Evolutionary conservation across 2,888 invertebrate genomes (phyloP).

Genomic region (Periphyllus acericola): DNA sequence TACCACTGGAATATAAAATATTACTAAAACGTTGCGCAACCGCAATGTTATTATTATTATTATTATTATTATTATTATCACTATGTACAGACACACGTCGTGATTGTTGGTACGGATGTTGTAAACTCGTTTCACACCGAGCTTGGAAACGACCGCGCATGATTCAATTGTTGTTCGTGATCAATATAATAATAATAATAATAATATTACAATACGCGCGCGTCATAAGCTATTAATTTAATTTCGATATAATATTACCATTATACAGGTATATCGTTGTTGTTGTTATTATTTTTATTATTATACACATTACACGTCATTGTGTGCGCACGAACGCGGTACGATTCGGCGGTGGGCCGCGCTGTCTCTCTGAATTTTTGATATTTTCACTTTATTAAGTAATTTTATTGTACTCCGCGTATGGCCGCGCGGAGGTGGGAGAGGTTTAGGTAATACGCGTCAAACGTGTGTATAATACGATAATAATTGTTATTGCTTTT

Average conservation of each 20-base stretch:
- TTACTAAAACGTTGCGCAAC: not conserved
- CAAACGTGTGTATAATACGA: no score
- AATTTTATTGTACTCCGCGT: no score
- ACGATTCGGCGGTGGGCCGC: not conserved
- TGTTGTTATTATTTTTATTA: not conserved
- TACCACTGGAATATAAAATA: not conserved
- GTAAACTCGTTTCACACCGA: conserved; percentile 33
- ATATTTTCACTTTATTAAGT: no score
- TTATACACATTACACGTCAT: not conserved
- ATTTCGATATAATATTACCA: not conserved
- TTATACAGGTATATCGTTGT: not conserved
- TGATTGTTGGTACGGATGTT: conserved; percentile 23
- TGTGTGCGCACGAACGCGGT: not conserved
- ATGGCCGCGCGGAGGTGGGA: not conserved
- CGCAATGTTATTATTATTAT: not conserved
- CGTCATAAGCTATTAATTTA: conserved; percentile 15
- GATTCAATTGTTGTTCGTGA: conserved; percentile 46
- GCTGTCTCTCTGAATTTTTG: no score
- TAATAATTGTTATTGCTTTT: no score
- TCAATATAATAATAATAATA: not conserved
- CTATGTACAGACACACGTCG: not conserved
- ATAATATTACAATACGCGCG: conserved; percentile 10
- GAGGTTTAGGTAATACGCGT: no score
- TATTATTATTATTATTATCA: conserved; percentile 2
- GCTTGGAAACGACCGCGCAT: conserved; percentile 17